Evolutionary conservation across 2,113 vertebrate genomes (phyloP), one percentile per base, ranked within the genome.

Genomic region (Anser cygnoides): DNA sequence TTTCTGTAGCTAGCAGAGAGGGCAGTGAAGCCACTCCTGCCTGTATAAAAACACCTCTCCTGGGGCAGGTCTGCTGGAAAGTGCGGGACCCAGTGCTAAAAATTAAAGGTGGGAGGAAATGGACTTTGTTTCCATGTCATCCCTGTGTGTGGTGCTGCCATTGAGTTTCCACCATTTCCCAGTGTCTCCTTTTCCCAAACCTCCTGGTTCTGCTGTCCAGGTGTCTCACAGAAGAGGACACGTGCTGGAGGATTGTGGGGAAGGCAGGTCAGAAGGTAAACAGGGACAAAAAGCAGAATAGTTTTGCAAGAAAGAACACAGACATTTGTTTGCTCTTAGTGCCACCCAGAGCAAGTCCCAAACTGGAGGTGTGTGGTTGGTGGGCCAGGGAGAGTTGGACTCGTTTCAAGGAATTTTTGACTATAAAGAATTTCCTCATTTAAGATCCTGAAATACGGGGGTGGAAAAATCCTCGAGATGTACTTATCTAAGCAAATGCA

Each of bases 401-500:
- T 3, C 13, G 29, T 66, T 76, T 78, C 49, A 72, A 75, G 62
- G 86, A 90, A 70, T 59, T 84, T 91, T 75, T 91, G 49, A 72
- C 39, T 37, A 3, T 37, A 3, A 62, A 84, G 6, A 41, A 50
- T 84, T 81, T 90, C 72, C 72, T 94, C 31, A 29, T 65, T 67
- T 90, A 81, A 43, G 57, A 58, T 63, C 39, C 33, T 84, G 89
- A 73, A 89, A 78, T 44, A 72, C 29, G 28, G 6, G 23, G 28
- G 12, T 75, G 54, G 65, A 62, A 93, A 77, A 91, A 76, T 89
- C 65, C 54, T 96, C 1, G 2, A 87, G 58, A 79, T 49, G 25
- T 41, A 79, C 39, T 50, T 95, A 44, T 90, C 80, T 84, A 84
- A 84, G 65, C 65, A 94, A 78, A 90, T 41, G 58, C 73, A 81